Evolutionary conservation across 2,888 invertebrate genomes (phyloP).

Genomic region (Gibbula magus): DNA sequence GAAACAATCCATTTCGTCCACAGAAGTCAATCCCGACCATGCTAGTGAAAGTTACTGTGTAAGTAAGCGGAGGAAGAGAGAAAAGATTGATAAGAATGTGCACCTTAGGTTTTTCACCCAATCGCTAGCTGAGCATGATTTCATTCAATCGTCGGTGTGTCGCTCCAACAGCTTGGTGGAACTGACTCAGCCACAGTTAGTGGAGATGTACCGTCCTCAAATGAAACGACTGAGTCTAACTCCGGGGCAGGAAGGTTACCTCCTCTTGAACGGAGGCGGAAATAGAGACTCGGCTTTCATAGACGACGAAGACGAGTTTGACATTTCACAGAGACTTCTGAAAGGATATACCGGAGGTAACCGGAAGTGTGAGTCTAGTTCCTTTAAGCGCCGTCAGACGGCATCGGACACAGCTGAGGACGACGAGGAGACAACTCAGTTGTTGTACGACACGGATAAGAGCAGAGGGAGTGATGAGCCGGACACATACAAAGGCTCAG

Average conservation of each 20-base stretch:
- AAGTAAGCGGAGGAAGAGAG: not conserved
- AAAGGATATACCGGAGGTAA: not conserved
- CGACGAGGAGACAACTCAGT: slow-evolving; percentile 25
- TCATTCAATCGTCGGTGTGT: slow-evolving; percentile 29
- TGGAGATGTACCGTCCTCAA: slow-evolving; percentile 41
- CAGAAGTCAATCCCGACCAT: not conserved
- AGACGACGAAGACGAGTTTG: slow-evolving; percentile 44
- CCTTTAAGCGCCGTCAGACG: not conserved
- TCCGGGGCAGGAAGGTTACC: slow-evolving; percentile 55
- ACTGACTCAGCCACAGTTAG: slow-evolving; percentile 46
- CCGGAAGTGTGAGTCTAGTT: not conserved
- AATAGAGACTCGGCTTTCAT: slow-evolving; percentile 42
- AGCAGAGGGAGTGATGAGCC: not conserved
- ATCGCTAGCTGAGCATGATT: slow-evolving; percentile 32
- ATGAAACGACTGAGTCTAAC: slow-evolving; percentile 55
- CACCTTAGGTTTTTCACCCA: slow-evolving; percentile 37
- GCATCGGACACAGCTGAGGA: not conserved
- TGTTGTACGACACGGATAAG: not conserved
- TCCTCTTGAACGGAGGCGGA: slow-evolving; percentile 45
- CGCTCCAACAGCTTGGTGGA: slow-evolving; percentile 61
- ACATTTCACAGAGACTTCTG: not conserved
- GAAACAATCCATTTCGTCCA: not conserved
- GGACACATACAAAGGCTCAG: not conserved
- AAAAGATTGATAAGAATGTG: slow-evolving; percentile 34
- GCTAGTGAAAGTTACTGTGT: not conserved